Base-by-base conservation (phyloP, 2,888 invertebrate species). In the Tortrix viridana region DNA sequence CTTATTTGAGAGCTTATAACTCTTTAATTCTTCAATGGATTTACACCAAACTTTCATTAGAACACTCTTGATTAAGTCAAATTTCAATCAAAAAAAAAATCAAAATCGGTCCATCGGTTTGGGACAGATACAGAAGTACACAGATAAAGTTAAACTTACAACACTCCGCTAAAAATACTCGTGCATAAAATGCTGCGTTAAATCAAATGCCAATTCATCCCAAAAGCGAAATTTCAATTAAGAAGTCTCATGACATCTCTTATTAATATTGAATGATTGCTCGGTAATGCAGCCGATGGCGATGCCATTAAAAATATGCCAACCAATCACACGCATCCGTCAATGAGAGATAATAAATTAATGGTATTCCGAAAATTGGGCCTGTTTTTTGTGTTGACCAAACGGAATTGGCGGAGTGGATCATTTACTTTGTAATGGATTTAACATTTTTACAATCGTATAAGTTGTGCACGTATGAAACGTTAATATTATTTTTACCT, bases 251-350 rank as follows among this genome's bases (percentile, higher is more conserved):
- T 81, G 84, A 82, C 80, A 72, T 70, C 78, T 71, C 73, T 83
- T 83, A 85, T 87, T 87, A 87, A 89, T 85, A 84, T 63, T 80
- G 84, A 83, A 81, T 85, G 83, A 84, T 83, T 80, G 78, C 72
- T 74, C 74, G 81, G 81, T 84, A 81, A 83, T 82, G 63, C 53
- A 52, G 48, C 23, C 75, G 73, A 74, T 82, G 79, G 22, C 58
- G 19, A n/a, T 3, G 50, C 62, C 53, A 86, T 88, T 86, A 84
- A 85, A 87, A 85, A 84, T 81, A 83, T 79, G 84, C 85, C 86
- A 84, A 74, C 44, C 52, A 20, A 58, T 47, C 62, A 53, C 57
- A 58, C 56, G 58, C 50, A 63, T 63, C 63, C 52, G 57, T 63
- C 63, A 58, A 47, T 56, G 47, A 41, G 41, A 41, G 57, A 63